phyloP scores from a whole-genome alignment of 2,113 vertebrate genomes.

The Caranx melampygus region DNA sequence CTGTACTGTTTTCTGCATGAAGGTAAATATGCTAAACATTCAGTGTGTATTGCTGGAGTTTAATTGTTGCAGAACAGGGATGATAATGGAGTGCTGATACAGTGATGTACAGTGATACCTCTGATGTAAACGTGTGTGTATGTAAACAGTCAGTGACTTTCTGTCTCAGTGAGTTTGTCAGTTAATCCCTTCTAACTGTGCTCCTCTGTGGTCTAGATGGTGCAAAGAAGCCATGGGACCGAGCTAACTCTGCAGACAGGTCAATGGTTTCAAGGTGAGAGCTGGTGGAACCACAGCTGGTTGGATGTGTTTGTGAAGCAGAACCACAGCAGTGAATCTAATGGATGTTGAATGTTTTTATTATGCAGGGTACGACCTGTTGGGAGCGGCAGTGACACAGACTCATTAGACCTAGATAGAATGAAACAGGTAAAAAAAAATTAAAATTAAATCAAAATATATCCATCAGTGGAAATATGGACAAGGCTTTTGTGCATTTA shows the following conservation, averaged over 20 bases:
- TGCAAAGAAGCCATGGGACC: constrained; percentile 96
- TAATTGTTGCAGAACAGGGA: background rate
- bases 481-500: background rate
- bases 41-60: background rate
- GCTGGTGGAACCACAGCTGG: background rate
- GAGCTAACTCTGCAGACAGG: constrained; percentile 96
- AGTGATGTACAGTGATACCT: too few relatives aligned
- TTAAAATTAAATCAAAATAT: background rate
- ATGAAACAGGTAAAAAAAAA: constrained; percentile 93
- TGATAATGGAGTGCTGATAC: background rate
- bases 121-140: background rate
- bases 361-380: constrained; percentile 89
- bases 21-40: too few relatives aligned
- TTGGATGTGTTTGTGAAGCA: background rate
- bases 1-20: too few relatives aligned
- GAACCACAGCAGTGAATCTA: background rate
- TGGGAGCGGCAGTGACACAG: constrained; percentile 89
- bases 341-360: constrained; percentile 9
- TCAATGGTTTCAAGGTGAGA: constrained; percentile 93
- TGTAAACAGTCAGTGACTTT: background rate
- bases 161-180: background rate
- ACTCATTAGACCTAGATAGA: constrained; percentile 94
- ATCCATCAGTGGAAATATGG: too few relatives aligned
- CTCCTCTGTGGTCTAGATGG: constrained; percentile 82
- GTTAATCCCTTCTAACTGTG: background rate